Evolutionary conservation across 2,888 invertebrate genomes (phyloP), one percentile per base, ranked within the genome.

Genomic region (Phyllotreta striolata): DNA sequence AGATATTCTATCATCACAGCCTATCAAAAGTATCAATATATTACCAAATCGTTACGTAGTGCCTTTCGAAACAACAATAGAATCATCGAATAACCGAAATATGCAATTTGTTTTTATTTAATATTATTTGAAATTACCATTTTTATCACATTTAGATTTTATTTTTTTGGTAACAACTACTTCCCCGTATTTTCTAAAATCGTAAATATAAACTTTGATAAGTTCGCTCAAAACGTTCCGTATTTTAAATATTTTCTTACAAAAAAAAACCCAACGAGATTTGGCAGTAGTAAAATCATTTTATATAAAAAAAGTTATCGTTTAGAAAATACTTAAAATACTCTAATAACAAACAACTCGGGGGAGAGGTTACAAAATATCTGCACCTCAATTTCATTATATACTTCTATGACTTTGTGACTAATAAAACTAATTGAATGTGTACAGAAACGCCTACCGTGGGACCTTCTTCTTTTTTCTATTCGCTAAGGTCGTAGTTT

Each of bases 401-500:
- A 24, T 55, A 62, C 37, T 56, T 66, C 62, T 49, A 64, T 55
- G 60, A 64, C 54, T 61, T 24, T 58, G 59, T 44, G 49, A 58
- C 66, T 64, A 67, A 65, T 52, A 55, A 63, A 56, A 67, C 51
- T 56, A 58, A 66, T 51, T 37, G 37, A 58, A 52, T 24, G 41
- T 38, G 51, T 49, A 10, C 34, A 9, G 13, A 24, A 24, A 39
- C 5, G 52, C 14, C 40, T 71, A 70, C 61, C 72, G 68, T 13
- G 55, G 64, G 7, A 66, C 47, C 59, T 69, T 71, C 64, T 70
- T 73, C 38, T 66, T 68, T 35, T 57, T 62, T 51, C 68, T 69
- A 12, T 54, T 49, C 39, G 66, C 55, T 39, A 63, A 43, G 3
- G 62, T 64, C 43, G 70, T 66, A 67, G 74, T 77, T 71, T 76